Evolutionary conservation across 2,797 vertebrate genomes (phyloP).

Genomic region (Danio kyathit): DNA sequence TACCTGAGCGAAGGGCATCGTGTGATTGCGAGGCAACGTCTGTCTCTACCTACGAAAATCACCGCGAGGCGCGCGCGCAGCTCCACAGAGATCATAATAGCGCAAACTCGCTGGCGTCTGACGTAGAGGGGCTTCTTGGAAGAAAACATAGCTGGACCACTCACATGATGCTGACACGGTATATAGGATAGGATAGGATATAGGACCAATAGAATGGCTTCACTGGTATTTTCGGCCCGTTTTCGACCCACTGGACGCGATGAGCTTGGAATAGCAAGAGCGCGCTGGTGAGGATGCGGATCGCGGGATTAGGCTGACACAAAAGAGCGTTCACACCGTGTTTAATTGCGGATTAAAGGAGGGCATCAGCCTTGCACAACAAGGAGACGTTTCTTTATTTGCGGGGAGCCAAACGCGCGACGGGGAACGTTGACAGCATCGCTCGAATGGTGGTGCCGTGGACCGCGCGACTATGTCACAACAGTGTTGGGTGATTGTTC

Average conservation of each 20-base stretch:
- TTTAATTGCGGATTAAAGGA: slow-evolving; percentile 79
- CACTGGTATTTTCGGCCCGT: slow-evolving; percentile 51
- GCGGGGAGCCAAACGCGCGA: slow-evolving; percentile 63
- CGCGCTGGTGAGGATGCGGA: slow-evolving; percentile 34
- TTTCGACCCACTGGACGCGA: slow-evolving; percentile 32
- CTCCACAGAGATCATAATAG: slow-evolving; percentile 69
- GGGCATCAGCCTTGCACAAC: slow-evolving; percentile 67
- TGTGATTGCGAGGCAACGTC: slow-evolving; percentile 21
- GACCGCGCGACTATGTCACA: slow-evolving; percentile 81
- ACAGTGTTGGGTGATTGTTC: slow-evolving; percentile 81
- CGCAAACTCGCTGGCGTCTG: slow-evolving; percentile 71
- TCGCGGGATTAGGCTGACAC: slow-evolving; percentile 66
- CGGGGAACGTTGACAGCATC: slow-evolving; percentile 68
- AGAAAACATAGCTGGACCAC: slow-evolving; percentile 58
- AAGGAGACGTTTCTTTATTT: slow-evolving; percentile 77
- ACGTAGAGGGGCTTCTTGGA: slow-evolving; percentile 70
- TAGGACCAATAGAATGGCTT: slow-evolving; percentile 55
- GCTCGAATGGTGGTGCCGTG: slow-evolving; percentile 81
- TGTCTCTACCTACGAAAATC: slow-evolving; percentile 18
- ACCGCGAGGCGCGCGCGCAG: neutral
- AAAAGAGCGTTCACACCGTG: slow-evolving; percentile 75
- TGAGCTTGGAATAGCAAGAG: slow-evolving; percentile 29
- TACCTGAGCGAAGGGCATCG: slow-evolving; percentile 33
- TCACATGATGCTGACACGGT: slow-evolving; percentile 45
- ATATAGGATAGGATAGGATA: slow-evolving; percentile 44